A percentile compares a stretch with the other conserved stretches of the same genome.
Evolutionary conservation across 2,888 invertebrate genomes (phyloP).

Genomic region (Crepidodera aurea): DNA sequence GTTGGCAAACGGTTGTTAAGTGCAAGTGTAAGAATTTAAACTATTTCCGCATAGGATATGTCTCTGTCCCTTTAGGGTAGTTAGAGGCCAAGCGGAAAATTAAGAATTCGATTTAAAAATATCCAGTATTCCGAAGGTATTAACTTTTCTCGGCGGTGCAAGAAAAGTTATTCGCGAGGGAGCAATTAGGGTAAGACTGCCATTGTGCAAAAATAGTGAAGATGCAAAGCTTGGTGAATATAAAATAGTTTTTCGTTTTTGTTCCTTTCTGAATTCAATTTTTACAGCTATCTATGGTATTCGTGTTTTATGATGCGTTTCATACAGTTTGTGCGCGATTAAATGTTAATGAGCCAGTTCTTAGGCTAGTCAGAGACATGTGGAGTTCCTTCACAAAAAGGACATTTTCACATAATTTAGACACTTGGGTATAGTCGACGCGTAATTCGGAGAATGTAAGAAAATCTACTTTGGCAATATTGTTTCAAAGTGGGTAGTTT

Average conservation of each 20-base stretch:
- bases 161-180: slow-evolving; percentile 4
- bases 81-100: slow-evolving; percentile 12
- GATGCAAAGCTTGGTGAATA: slow-evolving; percentile 3
- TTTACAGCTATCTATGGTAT: too few relatives aligned
- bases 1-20: background rate
- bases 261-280: background rate
- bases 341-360: too few relatives aligned
- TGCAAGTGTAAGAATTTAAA: slow-evolving; percentile 1
- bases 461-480: too few relatives aligned
- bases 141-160: background rate
- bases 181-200: background rate
- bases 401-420: too few relatives aligned
- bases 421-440: too few relatives aligned
- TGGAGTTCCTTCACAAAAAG: too few relatives aligned
- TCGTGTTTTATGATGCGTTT: too few relatives aligned
- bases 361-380: too few relatives aligned
- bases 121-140: slow-evolving; percentile 8
- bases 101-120: slow-evolving; percentile 16
- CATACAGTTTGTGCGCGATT: too few relatives aligned
- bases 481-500: too few relatives aligned
- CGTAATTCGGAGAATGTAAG: too few relatives aligned
- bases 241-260: background rate
- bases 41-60: slow-evolving; percentile 1
- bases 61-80: slow-evolving; percentile 7
- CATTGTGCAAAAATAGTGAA: slow-evolving; percentile 6